Evolutionary conservation across 2,888 invertebrate genomes (phyloP).

Genomic region (Terebella lapidaria): DNA sequence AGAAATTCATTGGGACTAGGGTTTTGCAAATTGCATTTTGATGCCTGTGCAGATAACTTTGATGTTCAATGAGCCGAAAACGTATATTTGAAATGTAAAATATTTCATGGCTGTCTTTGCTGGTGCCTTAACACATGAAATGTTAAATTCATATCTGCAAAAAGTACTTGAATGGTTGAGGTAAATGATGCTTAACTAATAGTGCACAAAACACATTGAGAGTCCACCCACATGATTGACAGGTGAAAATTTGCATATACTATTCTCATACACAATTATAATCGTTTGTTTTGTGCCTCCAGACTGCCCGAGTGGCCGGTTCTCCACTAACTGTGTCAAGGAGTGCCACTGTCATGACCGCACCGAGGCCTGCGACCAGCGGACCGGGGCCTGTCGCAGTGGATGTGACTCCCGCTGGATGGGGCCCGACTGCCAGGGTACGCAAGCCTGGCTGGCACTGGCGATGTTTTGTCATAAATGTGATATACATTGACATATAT

Average conservation of each 20-base stretch:
- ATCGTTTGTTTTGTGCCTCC: constrained; percentile 3
- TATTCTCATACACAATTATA: neutral
- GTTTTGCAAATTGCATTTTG: too few relatives aligned
- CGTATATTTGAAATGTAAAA: too few relatives aligned
- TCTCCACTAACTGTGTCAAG: constrained; percentile 43
- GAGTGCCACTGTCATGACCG: constrained; percentile 46
- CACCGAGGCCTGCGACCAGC: constrained; percentile 40
- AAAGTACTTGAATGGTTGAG: too few relatives aligned
- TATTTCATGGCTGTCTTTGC: too few relatives aligned
- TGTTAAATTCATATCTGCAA: too few relatives aligned
- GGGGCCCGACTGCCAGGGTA: constrained; percentile 40
- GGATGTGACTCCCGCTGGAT: constrained; percentile 43
- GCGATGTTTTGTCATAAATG: too few relatives aligned
- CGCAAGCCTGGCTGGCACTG: too few relatives aligned
- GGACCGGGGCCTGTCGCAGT: constrained; percentile 39
- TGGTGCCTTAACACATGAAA: too few relatives aligned
- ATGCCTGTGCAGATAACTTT: too few relatives aligned
- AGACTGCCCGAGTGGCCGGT: constrained; percentile 44
- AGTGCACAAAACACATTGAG: neutral
- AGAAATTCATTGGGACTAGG: too few relatives aligned
- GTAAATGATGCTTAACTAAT: neutral
- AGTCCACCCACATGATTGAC: neutral
- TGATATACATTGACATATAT: too few relatives aligned
- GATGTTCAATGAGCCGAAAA: too few relatives aligned
- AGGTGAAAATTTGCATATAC: neutral